Conservation (phyloP, 2,888 invertebrate species). For the Asteroscopus sphinx region DNA sequence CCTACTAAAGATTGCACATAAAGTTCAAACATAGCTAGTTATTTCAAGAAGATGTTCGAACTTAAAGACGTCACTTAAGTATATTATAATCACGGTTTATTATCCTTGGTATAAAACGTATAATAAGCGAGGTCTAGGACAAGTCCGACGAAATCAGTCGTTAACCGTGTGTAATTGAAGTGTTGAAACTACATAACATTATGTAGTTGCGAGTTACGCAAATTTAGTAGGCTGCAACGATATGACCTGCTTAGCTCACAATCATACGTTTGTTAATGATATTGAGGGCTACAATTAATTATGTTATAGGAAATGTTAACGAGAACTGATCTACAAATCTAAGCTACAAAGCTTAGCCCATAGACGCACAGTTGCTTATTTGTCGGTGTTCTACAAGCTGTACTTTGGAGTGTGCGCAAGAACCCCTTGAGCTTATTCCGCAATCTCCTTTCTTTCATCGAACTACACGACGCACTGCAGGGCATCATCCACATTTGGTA, state of each 20-base stretch:
- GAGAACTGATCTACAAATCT: no score
- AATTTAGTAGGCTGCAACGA: slow-evolving; percentile 70
- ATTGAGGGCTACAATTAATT: slow-evolving; percentile 19
- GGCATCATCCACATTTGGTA: no score
- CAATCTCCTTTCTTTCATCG: no score
- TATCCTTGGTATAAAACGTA: slow-evolving; percentile 55
- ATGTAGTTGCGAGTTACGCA: slow-evolving; percentile 63
- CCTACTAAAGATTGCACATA: no score
- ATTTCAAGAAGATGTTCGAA: slow-evolving; percentile 39
- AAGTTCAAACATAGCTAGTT: not conserved
- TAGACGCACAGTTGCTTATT: no score
- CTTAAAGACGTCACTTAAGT: slow-evolving; percentile 44
- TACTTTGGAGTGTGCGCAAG: no score
- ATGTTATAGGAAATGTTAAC: no score
- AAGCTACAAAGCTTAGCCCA: no score
- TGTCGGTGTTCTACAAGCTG: no score
- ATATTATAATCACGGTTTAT: slow-evolving; percentile 56
- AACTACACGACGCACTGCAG: no score
- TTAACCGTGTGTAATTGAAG: slow-evolving; percentile 62
- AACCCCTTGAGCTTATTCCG: no score
- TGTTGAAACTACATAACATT: slow-evolving; percentile 62
- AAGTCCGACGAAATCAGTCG: slow-evolving; percentile 61
- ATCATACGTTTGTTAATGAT: slow-evolving; percentile 23
- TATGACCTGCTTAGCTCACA: slow-evolving; percentile 56
- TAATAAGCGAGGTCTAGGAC: slow-evolving; percentile 70